A percentile compares a stretch with the other conserved stretches of the same genome.
Evolutionary conservation across 2,797 vertebrate species (phyloP).

Genomic region (Rhinogobio ventralis): DNA sequence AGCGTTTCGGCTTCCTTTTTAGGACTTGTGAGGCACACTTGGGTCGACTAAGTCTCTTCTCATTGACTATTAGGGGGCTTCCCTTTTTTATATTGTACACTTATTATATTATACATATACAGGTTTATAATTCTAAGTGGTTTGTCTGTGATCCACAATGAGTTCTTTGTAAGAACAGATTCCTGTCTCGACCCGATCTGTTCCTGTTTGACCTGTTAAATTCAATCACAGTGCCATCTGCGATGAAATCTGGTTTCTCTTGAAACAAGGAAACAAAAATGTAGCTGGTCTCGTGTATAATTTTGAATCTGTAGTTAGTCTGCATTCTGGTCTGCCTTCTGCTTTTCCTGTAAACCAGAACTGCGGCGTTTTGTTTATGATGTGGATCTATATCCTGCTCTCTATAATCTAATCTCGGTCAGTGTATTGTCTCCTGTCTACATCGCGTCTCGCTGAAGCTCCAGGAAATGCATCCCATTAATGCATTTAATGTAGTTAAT

Average conservation of each 20-base stretch:
- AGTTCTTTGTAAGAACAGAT: neutral
- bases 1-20: too few relatives aligned
- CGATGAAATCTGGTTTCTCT: neutral
- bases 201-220: neutral
- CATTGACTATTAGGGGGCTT: neutral
- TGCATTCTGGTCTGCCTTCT: too few relatives aligned
- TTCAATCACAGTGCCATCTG: neutral
- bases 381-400: neutral
- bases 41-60: neutral
- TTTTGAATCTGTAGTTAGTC: neutral
- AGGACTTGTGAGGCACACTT: too few relatives aligned
- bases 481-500: neutral
- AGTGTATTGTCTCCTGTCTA: conserved; percentile 13
- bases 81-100: neutral
- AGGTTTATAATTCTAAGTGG: neutral
- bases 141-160: neutral
- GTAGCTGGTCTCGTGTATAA: neutral
- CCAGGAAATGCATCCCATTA: conserved; percentile 7
- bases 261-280: neutral
- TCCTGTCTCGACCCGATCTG: neutral
- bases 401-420: conserved; percentile 6
- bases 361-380: neutral
- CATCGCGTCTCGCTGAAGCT: neutral
- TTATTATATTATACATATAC: too few relatives aligned
- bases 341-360: conserved; percentile 1